A percentile compares a stretch with the other conserved stretches of the same genome.
Evolutionary conservation across 2,113 vertebrate species (phyloP).

Genomic region (Pseudois nayaur): DNA sequence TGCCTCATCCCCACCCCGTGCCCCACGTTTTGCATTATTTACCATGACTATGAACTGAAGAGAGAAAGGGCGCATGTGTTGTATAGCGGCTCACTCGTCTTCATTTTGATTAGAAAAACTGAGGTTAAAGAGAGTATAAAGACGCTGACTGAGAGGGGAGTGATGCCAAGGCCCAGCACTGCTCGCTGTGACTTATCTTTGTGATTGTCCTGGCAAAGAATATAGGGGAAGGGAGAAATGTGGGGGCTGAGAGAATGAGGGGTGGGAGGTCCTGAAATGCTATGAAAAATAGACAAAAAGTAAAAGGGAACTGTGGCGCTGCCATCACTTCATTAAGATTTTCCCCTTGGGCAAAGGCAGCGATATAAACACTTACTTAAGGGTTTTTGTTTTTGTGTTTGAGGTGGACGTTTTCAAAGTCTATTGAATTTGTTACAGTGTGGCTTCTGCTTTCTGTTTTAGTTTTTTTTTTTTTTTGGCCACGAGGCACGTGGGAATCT

Average conservation of each 20-base stretch:
- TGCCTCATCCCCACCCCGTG: rapidly evolving
- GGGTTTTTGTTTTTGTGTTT: background rate
- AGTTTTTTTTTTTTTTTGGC: background rate
- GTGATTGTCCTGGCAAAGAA: background rate
- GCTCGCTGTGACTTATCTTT: background rate
- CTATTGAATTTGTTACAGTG: background rate
- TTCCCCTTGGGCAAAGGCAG: background rate
- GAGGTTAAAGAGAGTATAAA: rapidly evolving
- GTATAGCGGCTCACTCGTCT: background rate
- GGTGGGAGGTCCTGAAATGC: background rate
- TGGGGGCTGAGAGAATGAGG: background rate
- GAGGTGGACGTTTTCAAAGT: background rate
- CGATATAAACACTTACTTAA: background rate
- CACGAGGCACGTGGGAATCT: background rate
- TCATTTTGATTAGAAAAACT: background rate
- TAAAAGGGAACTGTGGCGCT: background rate
- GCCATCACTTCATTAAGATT: background rate
- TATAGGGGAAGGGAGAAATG: no score
- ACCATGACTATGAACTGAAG: background rate
- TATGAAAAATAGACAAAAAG: background rate
- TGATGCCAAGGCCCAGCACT: rapidly evolving
- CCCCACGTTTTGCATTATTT: background rate
- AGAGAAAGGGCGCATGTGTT: background rate
- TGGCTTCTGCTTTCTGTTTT: background rate
- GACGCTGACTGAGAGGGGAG: background rate